Evolutionary conservation across 2,888 invertebrate genomes (phyloP), one percentile per base, ranked within the genome.

Genomic region (Crepidodera aurea): DNA sequence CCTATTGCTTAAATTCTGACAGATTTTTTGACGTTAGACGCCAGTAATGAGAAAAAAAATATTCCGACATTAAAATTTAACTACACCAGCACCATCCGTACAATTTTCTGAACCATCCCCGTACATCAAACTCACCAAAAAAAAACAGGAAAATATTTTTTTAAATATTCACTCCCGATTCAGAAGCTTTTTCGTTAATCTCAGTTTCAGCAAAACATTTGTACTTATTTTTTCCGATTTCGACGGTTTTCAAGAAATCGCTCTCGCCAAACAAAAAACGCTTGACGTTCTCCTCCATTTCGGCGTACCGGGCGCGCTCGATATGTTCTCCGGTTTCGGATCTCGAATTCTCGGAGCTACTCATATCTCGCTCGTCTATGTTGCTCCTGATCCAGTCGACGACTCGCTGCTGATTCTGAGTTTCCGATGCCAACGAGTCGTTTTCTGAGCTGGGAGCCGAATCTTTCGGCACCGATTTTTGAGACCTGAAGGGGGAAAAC

Each of bases 231-330:
- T 78, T 78, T 10, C 77, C 77, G 29, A 78, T 71, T 57, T 79
- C 78, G 0, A 78, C 78, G 19, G 76, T 78, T 65, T 78, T 79
- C 63, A 77, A 67, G 67, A 79, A 76, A 44, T 78, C 78, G 57
- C 75, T 79, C 64, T 80, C 78, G 1, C 80, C 80, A 62, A 89
- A 82, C 70, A 90, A 79, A 78, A 90, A 90, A 77, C 88, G 87
- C 79, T 89, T 90, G n/a, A 90, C 90, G 76, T 90, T 89, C 74
- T 89, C 89, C 76, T 90, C 90, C 89, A 90, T 90, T 76, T 89
- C 86, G 15, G 88, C 88, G 70, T 89, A 85, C 76, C 77, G 79
- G 25, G 78, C 81, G 7, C 79, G 75, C 65, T 81, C 81, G 42
- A 82, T 73, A 69, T 83, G 83, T 5, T 15, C 51, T 3, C 40